Evolutionary conservation across 2,888 invertebrate genomes (phyloP), one percentile per base, ranked within the genome.

Genomic region (Thereva unica): DNA sequence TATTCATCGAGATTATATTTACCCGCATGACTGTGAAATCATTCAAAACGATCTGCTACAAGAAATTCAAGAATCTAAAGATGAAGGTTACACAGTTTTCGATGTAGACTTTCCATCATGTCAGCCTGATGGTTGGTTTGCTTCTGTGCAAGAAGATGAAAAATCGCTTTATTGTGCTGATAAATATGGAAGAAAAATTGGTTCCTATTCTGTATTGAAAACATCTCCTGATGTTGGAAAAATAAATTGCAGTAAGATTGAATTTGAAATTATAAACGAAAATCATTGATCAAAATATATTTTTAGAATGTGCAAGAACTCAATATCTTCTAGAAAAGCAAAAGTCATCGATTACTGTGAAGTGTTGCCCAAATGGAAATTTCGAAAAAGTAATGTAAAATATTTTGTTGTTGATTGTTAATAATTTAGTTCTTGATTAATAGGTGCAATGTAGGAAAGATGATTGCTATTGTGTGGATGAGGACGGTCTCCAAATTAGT

Each of bases 221-320:
- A 74, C 77, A 34, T 81, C 83, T 4, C 68, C 72, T 0, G 81
- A 78, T 44, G 83, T 82, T 7, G 70, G 78, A 0, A 70, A 74
- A 0, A 87, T 87, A 85, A 80, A 87, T 76, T 88, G 88, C 74
- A 86, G 88, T 88, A 79, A 85, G 87, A 84, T n/a, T 0, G 6
- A 10, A 7, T 8, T 12, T 34, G 3, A 34, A 52, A 8, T 9
- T 52, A 35, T 52, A 8, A 9, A 34, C 8, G 10, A 23, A 7
- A 44, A 44, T 44, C 9, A 44, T 50, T 40, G 1, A 37, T 12
- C 56, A 44, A 54, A 35, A 23, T 4, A 61, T 67, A 63, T 68
- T 78, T 79, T 10, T 77, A 89, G 89, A 87, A 76, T 90, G 89
- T 74, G 87, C 87, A 0, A 77, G 84, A 74, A 84, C 87, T 0